Base-by-base conservation (phyloP, 2,113 vertebrate species). In the Ceyx melanurus region DNA sequence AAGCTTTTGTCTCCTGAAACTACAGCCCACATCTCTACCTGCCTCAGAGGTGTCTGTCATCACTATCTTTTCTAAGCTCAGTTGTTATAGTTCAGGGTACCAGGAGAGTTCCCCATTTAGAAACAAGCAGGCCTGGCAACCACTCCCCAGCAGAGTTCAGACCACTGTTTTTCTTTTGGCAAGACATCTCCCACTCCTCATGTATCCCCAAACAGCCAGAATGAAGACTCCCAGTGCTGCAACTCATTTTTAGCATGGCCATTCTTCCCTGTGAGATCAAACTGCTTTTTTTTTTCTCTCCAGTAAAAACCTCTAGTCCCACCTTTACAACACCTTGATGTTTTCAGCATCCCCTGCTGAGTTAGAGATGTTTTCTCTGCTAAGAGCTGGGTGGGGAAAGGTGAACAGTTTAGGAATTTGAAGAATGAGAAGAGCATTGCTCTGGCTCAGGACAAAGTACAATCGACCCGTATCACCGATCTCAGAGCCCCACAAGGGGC, bases 361-460 rank as follows among this genome's bases (percentile, higher is more conserved):
- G 73, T 57, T 26, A 43, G 66, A 3, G 2, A 35, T 62, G 50
- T 68, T 29, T 94, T 73, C 75, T 86, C 56, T 40, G 79, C 60
- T 60, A 46, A 73, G 75, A 79, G 89, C 22, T 57, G 85, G 86
- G 81, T 73, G 84, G 60, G 71, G 71, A 92, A 90, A 90, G 84
- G 92, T 80, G 95, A 93, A 76, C 67, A 58, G 56, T 48, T 82
- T 54, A 89, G 78, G 84, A 92, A 96, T 93, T 12, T 65, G 37
- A 92, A 68, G 95, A 93, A 92, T 15, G 90, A 90, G 45, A 60
- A 17, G 28, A 79, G 33, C 6, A 85, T 7, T 50, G 51, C 60
- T 76, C 54, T 21, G 56, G 43, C 74, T 86, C 37, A 68, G 81
- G 75, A 85, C 67, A 46, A 84, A 94, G 91, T 61, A 64, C 89